Base-by-base conservation (phyloP, 1,140 invertebrate genomes). In the Steinernema khuongi region DNA sequence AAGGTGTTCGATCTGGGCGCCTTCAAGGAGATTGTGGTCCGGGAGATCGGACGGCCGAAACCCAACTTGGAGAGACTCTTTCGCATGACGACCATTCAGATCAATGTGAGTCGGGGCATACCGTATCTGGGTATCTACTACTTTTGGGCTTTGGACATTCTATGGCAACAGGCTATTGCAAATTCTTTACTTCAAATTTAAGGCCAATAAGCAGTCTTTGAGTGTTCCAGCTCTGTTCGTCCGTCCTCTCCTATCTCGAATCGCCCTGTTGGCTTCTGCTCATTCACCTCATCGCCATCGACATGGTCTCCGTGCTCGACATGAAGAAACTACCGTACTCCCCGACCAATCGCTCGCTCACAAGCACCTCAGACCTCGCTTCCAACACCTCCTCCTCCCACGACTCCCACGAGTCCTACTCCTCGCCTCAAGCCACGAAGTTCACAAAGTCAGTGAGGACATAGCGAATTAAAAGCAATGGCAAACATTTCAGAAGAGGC, bases 1-100 rank as follows among this genome's bases (percentile, higher is more conserved):
- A 60, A 60, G 50, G 50, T 60, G 50, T 60, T 60, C 50, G 50
- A 60, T 22, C 50, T 60, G 22, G 50, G 50, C 11, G 50, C 19
- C 11, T 60, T 60, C 22, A 60, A 60, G 50, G 50, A 60, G 50
- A 60, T 60, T 11, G 7, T 60, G 4, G 50, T 60, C 14, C 14
- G 50, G 22, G 50, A 60, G 22, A 60, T n/a, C 26, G 14, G 50
- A 2, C 14, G 19, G 19, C 7, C 19, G 7, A 60, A 60, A 22
- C 50, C 50, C 14, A 60, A 60, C 19, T 11, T 60, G 50, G 50
- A 60, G 11, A 60, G 7, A 22, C 14, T 60, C 14, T 60, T 60
- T 22, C 11, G 50, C 11, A 14, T 60, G 11, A 17, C 50, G 50
- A 60, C 50, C 22, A 60, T 60, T 60, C 50, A 60, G 11, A 60